Conservation (phyloP, 2,113 vertebrate genomes). For the Regulus satrapa region DNA sequence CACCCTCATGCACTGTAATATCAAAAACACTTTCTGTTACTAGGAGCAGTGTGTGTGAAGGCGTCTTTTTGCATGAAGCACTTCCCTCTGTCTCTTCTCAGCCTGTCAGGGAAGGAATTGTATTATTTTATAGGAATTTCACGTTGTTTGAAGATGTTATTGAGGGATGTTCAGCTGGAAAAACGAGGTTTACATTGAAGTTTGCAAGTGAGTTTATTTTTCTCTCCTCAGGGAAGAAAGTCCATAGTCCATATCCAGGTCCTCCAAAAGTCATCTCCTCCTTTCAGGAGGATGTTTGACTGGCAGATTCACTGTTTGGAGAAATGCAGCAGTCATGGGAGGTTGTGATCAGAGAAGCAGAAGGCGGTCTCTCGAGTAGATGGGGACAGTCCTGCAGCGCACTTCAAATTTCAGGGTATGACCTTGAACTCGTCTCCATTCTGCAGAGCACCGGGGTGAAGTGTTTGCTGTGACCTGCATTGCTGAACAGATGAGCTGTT, state of each 20-base stretch:
- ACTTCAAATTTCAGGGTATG: constrained; percentile 9
- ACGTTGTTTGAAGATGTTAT: constrained; percentile 9
- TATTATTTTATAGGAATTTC: constrained; percentile 27
- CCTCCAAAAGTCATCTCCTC: neutral
- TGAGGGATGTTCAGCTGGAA: neutral
- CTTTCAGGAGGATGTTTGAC: neutral
- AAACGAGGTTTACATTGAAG: neutral
- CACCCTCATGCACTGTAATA: neutral
- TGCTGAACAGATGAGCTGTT: constrained; percentile 28
- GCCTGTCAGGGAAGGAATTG: neutral
- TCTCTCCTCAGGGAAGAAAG: constrained; percentile 7
- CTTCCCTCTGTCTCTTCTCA: neutral
- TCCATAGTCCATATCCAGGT: neutral
- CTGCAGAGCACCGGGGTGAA: neutral
- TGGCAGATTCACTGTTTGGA: neutral
- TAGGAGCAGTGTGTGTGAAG: neutral
- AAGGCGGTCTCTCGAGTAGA: neutral
- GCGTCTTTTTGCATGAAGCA: neutral
- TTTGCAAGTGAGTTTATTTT: constrained; percentile 34
- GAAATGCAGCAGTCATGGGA: neutral
- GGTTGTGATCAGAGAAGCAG: neutral
- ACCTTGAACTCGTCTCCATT: neutral
- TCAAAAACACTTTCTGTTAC: constrained; percentile 15
- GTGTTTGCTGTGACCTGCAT: constrained; percentile 23
- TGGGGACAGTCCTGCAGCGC: neutral